Percentiles rank a stretch among this genome's conserved stretches.
These are phyloP conservation scores for Emesis furor DNA, from an alignment of 2,888 invertebrate species.

Conservation along the genomic window DNA sequence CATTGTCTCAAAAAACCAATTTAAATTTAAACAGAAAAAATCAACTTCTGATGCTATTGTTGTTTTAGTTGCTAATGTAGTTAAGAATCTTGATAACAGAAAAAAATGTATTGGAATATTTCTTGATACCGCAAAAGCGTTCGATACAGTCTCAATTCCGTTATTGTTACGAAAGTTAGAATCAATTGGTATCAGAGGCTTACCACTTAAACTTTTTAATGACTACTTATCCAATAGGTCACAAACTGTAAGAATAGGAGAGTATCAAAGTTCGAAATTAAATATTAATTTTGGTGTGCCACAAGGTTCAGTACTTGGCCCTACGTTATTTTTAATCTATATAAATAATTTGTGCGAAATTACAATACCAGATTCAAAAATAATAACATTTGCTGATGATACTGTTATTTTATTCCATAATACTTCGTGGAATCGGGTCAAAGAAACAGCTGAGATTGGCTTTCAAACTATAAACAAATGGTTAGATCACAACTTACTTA, in stretches of 20 bases:
- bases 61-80: background rate
- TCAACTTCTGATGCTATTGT: background rate
- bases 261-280: background rate
- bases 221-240: background rate
- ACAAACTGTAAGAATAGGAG: background rate
- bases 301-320: background rate
- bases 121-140: background rate
- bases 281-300: slow-evolving; percentile 9
- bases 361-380: background rate
- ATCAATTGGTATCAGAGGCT: background rate
- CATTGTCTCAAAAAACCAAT: background rate
- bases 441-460: background rate
- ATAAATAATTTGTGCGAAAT: background rate
- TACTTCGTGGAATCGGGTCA: background rate
- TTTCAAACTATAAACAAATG: background rate
- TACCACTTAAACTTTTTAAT: background rate
- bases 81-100: background rate
- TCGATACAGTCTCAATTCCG: slow-evolving; percentile 8
- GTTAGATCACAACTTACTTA: slow-evolving; percentile 11
- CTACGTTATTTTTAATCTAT: slow-evolving; percentile 3
- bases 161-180: slow-evolving; percentile 11
- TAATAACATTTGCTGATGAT: slow-evolving; percentile 21
- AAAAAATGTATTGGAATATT: slow-evolving; percentile 1
- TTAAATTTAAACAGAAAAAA: background rate
- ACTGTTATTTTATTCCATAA: background rate